Base-by-base conservation (phyloP, 1,140 invertebrate species). In the Dendrolimus kikuchii region DNA sequence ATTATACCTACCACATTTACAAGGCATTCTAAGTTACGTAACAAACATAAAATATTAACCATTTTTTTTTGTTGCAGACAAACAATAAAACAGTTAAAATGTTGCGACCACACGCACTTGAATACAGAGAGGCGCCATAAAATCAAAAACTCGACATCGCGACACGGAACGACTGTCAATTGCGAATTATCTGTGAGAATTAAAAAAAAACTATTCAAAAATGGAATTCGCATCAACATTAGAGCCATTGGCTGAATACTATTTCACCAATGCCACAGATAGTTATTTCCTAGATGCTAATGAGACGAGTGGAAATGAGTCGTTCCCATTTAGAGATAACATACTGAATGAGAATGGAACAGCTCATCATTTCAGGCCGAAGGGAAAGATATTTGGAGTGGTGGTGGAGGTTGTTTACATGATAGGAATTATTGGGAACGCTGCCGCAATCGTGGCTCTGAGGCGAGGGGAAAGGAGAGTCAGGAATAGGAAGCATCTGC, bases 401-500 rank as follows among this genome's bases (percentile, higher is more conserved):
- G 42, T 68, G 5, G 56, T 77, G 23, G 80, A 76, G 49, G 64
- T 86, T 49, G 81, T 81, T 54, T 88, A 88, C 53, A 63, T 62
- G 0, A 68, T 86, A 5, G 87, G 87, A 2, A 87, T 88, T 6
- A 41, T 86, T 4, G 84, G 85, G 1, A 88, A 88, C 49, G 70
- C 76, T 2, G 69, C 73, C 0, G 87, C 85, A 1, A 86, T 88
- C 39, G 52, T 86, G 0, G 72, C 74, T 2, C 59, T 88, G 43
- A 59, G 84, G 37, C 66, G 71, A 7, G 87, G 87, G 0, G 86
- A 90, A 71, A 75, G 88, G 48, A 89, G 92, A 72, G 90, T 91
- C 42, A 88, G 93, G 65, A 95, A 95, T 75, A 88, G 90, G 49
- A 94, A 94, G 73, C 94, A 96, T 81, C 89, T 94, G 58, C 83